A percentile compares a stretch with the other conserved stretches of the same genome.
These are phyloP conservation scores for Mnemiopsis leidyi DNA, from an alignment of 37 sponge, comb jelly and placozoan species.

Conservation along the genomic window DNA sequence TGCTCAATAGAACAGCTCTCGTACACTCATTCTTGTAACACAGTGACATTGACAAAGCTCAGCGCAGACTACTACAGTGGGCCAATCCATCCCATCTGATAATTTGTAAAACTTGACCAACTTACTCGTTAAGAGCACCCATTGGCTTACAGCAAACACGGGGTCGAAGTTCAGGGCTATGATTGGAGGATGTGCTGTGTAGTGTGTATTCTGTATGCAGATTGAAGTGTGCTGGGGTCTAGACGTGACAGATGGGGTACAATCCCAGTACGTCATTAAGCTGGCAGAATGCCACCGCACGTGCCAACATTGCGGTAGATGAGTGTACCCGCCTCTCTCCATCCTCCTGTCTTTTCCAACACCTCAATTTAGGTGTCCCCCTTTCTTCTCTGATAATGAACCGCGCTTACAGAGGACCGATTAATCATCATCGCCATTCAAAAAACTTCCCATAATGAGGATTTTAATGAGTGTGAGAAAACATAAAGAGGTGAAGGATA, in stretches of 20 bases:
- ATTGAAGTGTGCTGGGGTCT: background rate
- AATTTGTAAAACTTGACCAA: background rate
- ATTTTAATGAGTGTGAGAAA: background rate
- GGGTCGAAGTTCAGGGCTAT: background rate
- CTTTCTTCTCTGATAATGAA: background rate
- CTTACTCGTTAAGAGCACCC: background rate
- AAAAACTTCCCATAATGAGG: background rate
- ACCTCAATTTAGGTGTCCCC: background rate
- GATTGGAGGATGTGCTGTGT: background rate
- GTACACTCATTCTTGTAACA: background rate
- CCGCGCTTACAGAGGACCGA: background rate
- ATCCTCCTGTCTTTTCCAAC: no score
- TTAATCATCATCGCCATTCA: background rate
- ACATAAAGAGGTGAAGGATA: background rate
- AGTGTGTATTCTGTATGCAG: background rate
- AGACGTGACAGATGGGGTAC: background rate
- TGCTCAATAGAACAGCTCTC: background rate
- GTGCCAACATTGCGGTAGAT: background rate
- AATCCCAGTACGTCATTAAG: background rate
- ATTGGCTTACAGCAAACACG: background rate
- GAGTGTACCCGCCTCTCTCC: no score
- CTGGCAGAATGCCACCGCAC: background rate
- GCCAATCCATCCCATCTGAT: background rate
- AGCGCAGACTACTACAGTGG: constrained; percentile 4
- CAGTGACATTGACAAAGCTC: background rate